Evolutionary conservation across 2,888 invertebrate species (phyloP).

Genomic region (Chymomyza caudatula): DNA sequence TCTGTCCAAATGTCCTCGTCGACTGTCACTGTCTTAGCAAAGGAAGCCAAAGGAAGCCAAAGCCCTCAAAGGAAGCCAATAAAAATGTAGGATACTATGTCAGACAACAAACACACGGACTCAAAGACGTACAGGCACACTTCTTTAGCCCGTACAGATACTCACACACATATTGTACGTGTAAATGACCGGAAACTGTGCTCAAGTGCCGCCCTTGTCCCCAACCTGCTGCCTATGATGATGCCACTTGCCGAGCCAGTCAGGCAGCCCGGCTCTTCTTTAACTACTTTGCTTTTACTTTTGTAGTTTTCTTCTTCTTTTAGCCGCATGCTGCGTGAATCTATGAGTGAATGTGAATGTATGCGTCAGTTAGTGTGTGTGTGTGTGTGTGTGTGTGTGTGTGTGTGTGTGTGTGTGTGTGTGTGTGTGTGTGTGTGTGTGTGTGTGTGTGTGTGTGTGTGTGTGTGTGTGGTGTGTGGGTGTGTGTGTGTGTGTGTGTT

Average conservation of each 20-base stretch:
- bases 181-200: conserved; percentile 75
- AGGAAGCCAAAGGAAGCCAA: too few species aligned
- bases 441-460: neutral
- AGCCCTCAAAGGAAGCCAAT: conserved; percentile 46
- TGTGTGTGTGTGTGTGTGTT: neutral
- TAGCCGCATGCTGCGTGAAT: neutral
- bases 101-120: conserved; percentile 33
- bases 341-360: neutral
- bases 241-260: conserved; percentile 43
- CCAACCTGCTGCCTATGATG: conserved; percentile 20
- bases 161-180: conserved; percentile 42
- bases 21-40: conserved; percentile 5
- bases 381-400: conserved; percentile 8
- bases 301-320: conserved; percentile 11
- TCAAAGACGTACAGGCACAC: conserved; percentile 13
- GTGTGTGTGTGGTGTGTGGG: conserved; percentile 4
- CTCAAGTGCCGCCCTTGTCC: conserved; percentile 54
- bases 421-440: neutral
- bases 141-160: conserved; percentile 25
- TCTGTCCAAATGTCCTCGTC: neutral
- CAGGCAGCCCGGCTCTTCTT: conserved; percentile 1
- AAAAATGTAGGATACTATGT: conserved; percentile 74
- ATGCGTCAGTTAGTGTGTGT: neutral
- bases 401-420: neutral
- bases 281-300: conserved; percentile 9